Percentiles rank a stretch among this genome's conserved stretches.
phyloP scores from a whole-genome alignment of 2,113 vertebrate genomes.

The Naja naja region DNA sequence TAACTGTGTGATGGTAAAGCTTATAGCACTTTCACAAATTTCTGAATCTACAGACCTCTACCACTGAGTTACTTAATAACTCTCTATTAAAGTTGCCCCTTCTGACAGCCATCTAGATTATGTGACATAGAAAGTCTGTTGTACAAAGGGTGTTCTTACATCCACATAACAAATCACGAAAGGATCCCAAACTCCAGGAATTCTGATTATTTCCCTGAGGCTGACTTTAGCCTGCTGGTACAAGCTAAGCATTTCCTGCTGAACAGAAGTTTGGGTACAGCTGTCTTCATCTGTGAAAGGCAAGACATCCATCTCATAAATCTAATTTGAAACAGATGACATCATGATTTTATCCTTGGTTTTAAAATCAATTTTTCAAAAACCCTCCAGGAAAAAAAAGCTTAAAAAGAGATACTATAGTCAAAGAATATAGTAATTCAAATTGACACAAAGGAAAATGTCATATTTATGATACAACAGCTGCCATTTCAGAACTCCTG shows the following conservation, averaged over 20 bases:
- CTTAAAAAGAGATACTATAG: background rate
- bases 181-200: conserved; percentile 90
- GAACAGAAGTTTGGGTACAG: conserved; percentile 48
- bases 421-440: background rate
- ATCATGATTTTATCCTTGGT: background rate
- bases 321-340: background rate
- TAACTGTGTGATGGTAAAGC: background rate
- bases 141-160: conserved; percentile 65
- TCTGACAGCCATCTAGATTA: background rate
- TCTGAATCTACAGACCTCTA: background rate
- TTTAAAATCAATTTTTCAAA: background rate
- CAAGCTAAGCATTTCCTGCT: conserved; percentile 71
- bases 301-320: background rate
- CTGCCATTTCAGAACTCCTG: background rate
- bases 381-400: background rate
- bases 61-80: no score
- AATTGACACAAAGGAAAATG: background rate
- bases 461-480: background rate
- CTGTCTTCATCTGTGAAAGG: conserved; percentile 56
- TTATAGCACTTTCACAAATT: background rate
- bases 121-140: background rate
- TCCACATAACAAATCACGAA: conserved; percentile 87
- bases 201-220: conserved; percentile 76
- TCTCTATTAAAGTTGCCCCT: background rate
- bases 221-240: conserved; percentile 82